Evolutionary conservation across 1,140 invertebrate genomes (phyloP).

Genomic region (Hestina assimilis): DNA sequence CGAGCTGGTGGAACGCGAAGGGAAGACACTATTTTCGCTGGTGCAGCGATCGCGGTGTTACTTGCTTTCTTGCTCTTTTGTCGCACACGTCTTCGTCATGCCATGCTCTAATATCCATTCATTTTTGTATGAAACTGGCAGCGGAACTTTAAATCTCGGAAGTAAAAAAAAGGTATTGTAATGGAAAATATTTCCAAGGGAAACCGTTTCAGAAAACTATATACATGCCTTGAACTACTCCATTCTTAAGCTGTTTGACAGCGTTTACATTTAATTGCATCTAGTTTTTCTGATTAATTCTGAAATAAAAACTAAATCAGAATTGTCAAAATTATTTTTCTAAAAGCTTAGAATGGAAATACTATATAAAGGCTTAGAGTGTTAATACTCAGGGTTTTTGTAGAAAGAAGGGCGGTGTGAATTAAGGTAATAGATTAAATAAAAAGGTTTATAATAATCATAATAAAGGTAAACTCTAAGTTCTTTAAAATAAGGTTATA

Average conservation of each 20-base stretch:
- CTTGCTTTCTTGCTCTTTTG: conserved; percentile 64
- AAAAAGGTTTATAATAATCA: too few species aligned
- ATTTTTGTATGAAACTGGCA: neutral
- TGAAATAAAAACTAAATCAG: too few species aligned
- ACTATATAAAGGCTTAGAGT: neutral
- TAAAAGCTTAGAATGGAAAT: neutral
- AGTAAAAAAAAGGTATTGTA: too few species aligned
- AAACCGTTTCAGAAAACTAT: too few species aligned
- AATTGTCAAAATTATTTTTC: too few species aligned
- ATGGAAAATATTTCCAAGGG: too few species aligned
- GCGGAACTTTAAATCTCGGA: too few species aligned
- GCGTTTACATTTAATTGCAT: neutral
- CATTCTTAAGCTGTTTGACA: neutral
- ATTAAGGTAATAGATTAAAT: neutral
- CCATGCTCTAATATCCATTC: conserved; percentile 41
- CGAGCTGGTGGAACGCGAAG: conserved; percentile 51
- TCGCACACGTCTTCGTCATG: conserved; percentile 50
- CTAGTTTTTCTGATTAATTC: neutral
- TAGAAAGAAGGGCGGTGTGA: too few species aligned
- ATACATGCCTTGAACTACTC: too few species aligned
- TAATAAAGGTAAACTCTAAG: too few species aligned
- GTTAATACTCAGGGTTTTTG: neutral
- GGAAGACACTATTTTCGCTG: conserved; percentile 63
- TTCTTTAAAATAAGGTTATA: too few species aligned
- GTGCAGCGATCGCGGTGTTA: conserved; percentile 61